Evolutionary conservation across 2,797 vertebrate species (phyloP), one percentile per base, ranked within the genome.

Genomic region (Masticophis lateralis): DNA sequence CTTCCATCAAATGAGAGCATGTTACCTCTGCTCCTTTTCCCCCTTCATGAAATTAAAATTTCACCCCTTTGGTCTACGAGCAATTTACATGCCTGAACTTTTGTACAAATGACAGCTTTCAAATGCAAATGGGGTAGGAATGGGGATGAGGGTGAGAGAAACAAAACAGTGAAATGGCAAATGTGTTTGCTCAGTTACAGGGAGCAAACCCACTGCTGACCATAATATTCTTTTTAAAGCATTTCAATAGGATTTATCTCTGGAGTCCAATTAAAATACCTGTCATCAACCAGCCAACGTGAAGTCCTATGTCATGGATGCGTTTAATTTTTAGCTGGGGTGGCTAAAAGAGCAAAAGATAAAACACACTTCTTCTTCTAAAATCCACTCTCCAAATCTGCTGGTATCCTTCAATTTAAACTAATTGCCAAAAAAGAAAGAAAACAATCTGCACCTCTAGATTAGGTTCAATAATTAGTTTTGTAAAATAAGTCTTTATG

Each of bases 201-300:
- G 88, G 69, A 96, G 92, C 90, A 93, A 95, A 94, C 92, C 92
- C 28, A 86, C 2, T 37, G 94, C 53, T 86, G 83, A 56, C 94
- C 94, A 14, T 10, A 95, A 79, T 12, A 88, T 94, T 94, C 59
- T 0, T 89, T 94, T 94, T 93, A 55, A 87, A 89, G 66, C 91
- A 94, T 96, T 92, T 95, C 92, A 93, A 92, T 95, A 89, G 32
- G 94, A 96, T 96, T 96, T 94, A 96, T 95, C 95, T 94, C 59
- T 69, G 63, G 55, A 32, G 94, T 94, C 87, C 86, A 94, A 93
- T 94, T 96, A 95, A 94, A 96, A 91, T 60, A 83, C 12, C 20
- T 28, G 56, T 92, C 56, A 86, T 61, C 94, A 94, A 92, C 89
- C 28, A 94, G 57, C 55, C 94, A 66, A 95, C 0, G 95, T 79